phyloP scores from a whole-genome alignment of 2,797 vertebrate species.

The Poecilia wingei region DNA sequence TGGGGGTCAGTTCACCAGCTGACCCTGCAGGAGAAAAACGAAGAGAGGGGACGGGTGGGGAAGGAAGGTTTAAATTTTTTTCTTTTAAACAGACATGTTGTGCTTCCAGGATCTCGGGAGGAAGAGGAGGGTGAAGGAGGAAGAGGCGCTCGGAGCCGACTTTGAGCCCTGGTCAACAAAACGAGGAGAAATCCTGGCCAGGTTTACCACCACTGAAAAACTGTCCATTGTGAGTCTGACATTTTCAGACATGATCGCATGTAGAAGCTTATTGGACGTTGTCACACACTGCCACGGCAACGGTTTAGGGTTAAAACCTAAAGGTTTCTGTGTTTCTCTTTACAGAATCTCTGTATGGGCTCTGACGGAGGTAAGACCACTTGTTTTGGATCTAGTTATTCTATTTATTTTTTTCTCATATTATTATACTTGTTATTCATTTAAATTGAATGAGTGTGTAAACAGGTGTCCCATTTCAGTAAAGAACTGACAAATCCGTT shows the following conservation, averaged over 20 bases:
- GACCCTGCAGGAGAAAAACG: background rate
- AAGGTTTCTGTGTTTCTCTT: conserved; percentile 22
- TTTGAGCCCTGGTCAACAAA: conserved; percentile 94
- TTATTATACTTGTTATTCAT: background rate
- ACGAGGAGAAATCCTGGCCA: conserved; percentile 90
- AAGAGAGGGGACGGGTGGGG: too few relatives aligned
- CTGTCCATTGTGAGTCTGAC: conserved; percentile 92
- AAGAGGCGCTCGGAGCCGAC: conserved; percentile 86
- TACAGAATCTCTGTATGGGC: conserved; percentile 94
- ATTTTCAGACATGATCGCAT: background rate
- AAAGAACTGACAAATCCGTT: background rate
- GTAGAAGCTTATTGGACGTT: background rate
- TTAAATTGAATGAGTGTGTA: background rate
- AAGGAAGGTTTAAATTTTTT: background rate
- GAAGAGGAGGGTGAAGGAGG: conserved; percentile 86
- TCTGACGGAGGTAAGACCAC: conserved; percentile 89
- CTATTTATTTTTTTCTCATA: background rate
- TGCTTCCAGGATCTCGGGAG: conserved; percentile 83
- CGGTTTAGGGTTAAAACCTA: background rate
- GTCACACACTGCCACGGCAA: background rate
- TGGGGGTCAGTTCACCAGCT: conserved; percentile 66
- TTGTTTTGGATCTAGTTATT: background rate
- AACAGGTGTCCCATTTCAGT: background rate
- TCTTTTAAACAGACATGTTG: conserved; percentile 9
- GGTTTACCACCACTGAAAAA: conserved; percentile 96